These are phyloP conservation scores for Centropus bengalensis DNA, from an alignment of 2,113 vertebrate species.

Conservation along the genomic window DNA sequence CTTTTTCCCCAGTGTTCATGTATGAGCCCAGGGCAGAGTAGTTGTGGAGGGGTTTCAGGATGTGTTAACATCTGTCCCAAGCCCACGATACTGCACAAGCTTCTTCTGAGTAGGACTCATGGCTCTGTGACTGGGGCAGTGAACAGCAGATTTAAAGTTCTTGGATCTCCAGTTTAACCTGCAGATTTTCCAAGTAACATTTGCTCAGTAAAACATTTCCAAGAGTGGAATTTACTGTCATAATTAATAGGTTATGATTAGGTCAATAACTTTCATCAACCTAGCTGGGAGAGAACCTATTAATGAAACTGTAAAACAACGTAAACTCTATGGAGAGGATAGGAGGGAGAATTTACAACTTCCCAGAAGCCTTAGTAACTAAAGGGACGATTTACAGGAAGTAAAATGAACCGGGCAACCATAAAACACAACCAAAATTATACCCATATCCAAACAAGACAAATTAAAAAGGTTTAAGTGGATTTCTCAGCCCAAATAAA, in stretches of 20 bases:
- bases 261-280: slow-evolving; percentile 79
- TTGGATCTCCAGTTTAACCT: slow-evolving; percentile 54
- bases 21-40: background rate
- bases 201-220: slow-evolving; percentile 70
- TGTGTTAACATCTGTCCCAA: background rate
- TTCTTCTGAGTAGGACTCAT: accelerated
- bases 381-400: slow-evolving; percentile 76
- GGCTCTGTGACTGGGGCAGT: background rate
- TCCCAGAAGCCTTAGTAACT: slow-evolving; percentile 76
- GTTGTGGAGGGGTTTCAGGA: background rate
- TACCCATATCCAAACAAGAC: slow-evolving; percentile 69
- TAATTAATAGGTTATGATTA: slow-evolving; percentile 81
- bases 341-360: slow-evolving; percentile 73
- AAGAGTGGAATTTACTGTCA: slow-evolving; percentile 69
- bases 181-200: slow-evolving; percentile 61
- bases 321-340: slow-evolving; percentile 66
- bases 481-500: slow-evolving; percentile 61
- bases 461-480: slow-evolving; percentile 68
- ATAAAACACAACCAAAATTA: slow-evolving; percentile 74
- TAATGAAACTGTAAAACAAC: slow-evolving; percentile 76
- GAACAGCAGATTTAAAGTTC: slow-evolving; percentile 56
- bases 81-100: too few species aligned
- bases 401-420: slow-evolving; percentile 66
- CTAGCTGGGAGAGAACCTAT: slow-evolving; percentile 68
- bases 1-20: background rate